Base-by-base conservation (phyloP, 2,113 vertebrate genomes). In the Melanerpes aurifrons region DNA sequence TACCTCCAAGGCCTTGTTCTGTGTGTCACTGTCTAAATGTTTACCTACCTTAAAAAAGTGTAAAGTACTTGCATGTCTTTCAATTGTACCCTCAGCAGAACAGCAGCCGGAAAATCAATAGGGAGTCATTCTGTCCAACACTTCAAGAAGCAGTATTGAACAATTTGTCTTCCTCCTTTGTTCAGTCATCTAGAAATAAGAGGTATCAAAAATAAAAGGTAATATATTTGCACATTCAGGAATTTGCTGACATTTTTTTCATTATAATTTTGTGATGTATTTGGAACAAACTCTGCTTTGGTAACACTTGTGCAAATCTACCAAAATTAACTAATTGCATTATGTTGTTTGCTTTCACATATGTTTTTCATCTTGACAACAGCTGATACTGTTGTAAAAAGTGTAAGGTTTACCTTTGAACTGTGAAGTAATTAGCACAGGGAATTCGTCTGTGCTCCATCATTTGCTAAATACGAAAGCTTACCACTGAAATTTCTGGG, bases 281-380 rank as follows among this genome's bases (percentile, higher is more conserved):
- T 92, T 89, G 75, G 75, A 84, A 76, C 17, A 75, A 91, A 47
- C 17, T 78, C 58, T 90, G 85, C 76, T 92, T 91, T 90, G 83
- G 56, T 94, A 92, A 84, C 80, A 76, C 32, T 89, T 82, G 86
- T 85, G 86, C 61, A 93, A 93, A 92, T 78, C 84, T 75, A 92
- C 61, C 53, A 70, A 57, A 92, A 96, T 73, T 87, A 91, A 74
- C 89, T 94, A 89, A 92, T 90, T 92, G 29, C 87, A 91, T 93
- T 95, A 87, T 95, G 87, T 85, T 92, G 84, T 95, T 95, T 94
- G 64, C 68, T 82, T 85, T 87, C 68, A 68, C 72, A 48, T 94
- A 93, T 87, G 61, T 77, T 86, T 95, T 87, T 64, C 29, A 48
- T 86, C 48, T 74, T 64, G 84, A 71, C 61, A 94, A 48, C 85